Base-by-base conservation (phyloP, 1,140 invertebrate genomes). In the Aleiodes sp. region DNA sequence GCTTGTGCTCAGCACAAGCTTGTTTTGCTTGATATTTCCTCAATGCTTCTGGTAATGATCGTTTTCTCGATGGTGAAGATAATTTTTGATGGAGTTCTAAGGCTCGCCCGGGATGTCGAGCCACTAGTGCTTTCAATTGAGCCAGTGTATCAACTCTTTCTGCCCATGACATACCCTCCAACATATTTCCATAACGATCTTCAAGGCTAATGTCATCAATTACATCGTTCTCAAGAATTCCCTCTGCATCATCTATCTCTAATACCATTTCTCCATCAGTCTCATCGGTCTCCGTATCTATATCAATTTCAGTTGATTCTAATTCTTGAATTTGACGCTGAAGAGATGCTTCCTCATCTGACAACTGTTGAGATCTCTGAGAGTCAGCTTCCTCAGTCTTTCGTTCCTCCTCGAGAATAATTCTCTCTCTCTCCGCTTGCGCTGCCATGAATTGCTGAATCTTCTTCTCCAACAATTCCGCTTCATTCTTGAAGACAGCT, bases 1-100 rank as follows among this genome's bases (percentile, higher is more conserved):
- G 86, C 72, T 94, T 92, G 43, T 92, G 87, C 70, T 94, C 90
- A 0, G 94, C 94, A 73, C 94, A 91, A 0, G 94, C 93, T 81
- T 98, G 95, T 77, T 96, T 97, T 0, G 91, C 92, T 85, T 97
- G 94, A 77, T 97, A 94, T 31, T 93, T 86, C 81, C 87, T 89
- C 84, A 61, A 93, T 78, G 93, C 93, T 80, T 96, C 94, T 46
- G 95, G 90, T 16, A 94, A 77, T 24, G 92, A 95, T 68, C 94
- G 90, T 75, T 94, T 92, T 59, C 95, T 88, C 2, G 95, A 94
- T 0, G 96, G 95, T 52, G 95, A 96, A 0, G 95, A 97, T 0
- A 98, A 82, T 83, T 98, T 98, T 76, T 96, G 95, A 82, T 98
- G 96, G 43, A 98, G 87, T 74, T 97, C 94, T 59, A 96, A 88